Percentiles rank a stretch among this genome's conserved stretches.
Evolutionary conservation across 64 coral and sea anemone genomes (phyloP).

Genomic region (Trachythela sp.): DNA sequence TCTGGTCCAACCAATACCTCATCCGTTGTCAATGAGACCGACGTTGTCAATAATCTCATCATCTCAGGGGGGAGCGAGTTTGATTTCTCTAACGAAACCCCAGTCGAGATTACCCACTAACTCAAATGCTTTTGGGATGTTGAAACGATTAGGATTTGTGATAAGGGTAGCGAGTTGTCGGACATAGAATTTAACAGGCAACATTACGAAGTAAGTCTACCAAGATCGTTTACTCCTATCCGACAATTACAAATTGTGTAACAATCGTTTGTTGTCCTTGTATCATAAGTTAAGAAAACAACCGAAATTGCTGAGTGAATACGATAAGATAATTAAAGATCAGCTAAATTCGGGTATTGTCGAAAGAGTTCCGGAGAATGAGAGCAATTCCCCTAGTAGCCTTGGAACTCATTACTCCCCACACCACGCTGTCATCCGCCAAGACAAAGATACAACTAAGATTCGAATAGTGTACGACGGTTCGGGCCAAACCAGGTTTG

Average conservation of each 20-base stretch:
- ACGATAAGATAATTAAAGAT: no score
- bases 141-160: neutral
- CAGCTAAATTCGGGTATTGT: no score
- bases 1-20: neutral
- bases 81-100: neutral
- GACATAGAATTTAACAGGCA: conserved; percentile 4
- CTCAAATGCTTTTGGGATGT: neutral
- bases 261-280: neutral
- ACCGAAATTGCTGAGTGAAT: neutral
- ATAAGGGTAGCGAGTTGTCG: neutral
- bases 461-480: neutral
- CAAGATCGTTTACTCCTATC: neutral
- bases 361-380: no score
- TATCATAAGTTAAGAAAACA: neutral
- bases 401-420: no score
- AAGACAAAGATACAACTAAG: neutral
- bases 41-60: no score
- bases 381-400: no score
- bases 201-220: conserved; percentile 4
- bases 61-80: neutral
- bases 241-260: neutral
- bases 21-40: neutral
- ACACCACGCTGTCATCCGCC: no score
- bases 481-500: neutral
- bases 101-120: neutral